A percentile compares a stretch with the other conserved stretches of the same genome.
phyloP scores from a whole-genome alignment of 2,888 invertebrate genomes.

The Limenitis camilla region DNA sequence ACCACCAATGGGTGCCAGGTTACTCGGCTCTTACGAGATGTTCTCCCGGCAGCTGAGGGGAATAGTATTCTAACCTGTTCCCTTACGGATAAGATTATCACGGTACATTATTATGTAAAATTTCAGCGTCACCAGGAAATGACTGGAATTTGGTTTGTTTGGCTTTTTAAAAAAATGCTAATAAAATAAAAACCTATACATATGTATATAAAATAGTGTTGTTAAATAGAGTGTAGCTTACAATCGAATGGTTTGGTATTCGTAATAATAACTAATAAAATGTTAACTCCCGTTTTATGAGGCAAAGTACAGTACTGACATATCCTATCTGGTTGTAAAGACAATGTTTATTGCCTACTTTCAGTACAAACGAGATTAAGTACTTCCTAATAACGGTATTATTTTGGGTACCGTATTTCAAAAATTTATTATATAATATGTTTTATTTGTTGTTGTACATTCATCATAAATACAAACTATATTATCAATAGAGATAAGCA shows the following conservation, averaged over 20 bases:
- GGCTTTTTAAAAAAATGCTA: too few species aligned
- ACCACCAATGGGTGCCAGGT: too few species aligned
- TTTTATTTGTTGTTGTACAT: neutral
- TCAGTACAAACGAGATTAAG: constrained; percentile 34
- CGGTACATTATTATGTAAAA: too few species aligned
- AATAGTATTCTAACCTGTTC: too few species aligned
- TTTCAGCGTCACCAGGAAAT: too few species aligned
- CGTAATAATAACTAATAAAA: constrained; percentile 25
- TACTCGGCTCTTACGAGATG: too few species aligned
- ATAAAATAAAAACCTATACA: too few species aligned
- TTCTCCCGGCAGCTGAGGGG: too few species aligned
- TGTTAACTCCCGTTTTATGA: constrained; percentile 19
- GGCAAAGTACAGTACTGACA: constrained; percentile 25
- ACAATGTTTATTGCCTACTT: constrained; percentile 31
- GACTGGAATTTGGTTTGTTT: too few species aligned
- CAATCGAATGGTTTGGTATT: neutral
- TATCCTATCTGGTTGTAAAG: constrained; percentile 32
- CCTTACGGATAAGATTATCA: too few species aligned
- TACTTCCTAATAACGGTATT: constrained; percentile 28
- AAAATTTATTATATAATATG: neutral
- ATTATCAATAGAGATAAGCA: too few species aligned
- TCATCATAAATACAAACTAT: too few species aligned
- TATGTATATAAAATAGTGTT: neutral
- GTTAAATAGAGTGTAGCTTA: neutral
- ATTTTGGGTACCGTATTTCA: constrained; percentile 9